Conservation (phyloP, 2,888 invertebrate species). For the Agrochola macilenta region DNA sequence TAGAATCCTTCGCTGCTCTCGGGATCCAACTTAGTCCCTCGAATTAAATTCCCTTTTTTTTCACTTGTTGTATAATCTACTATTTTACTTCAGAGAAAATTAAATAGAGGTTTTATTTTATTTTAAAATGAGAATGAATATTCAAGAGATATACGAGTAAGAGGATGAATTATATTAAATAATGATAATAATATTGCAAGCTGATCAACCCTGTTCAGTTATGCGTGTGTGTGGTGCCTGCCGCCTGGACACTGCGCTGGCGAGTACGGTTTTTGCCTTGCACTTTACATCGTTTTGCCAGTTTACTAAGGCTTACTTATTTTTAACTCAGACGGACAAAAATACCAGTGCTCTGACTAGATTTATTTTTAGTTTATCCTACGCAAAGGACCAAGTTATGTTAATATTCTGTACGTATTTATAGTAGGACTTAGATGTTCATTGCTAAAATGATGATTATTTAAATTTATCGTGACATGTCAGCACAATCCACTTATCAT, state of each 20-base stretch:
- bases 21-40: too few relatives aligned
- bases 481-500: background rate
- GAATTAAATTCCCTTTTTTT: too few relatives aligned
- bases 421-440: background rate
- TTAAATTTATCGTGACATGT: background rate
- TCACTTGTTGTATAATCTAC: too few relatives aligned
- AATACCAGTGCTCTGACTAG: slow-evolving; percentile 46
- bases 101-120: background rate
- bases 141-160: background rate
- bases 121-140: background rate
- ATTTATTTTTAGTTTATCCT: slow-evolving; percentile 44
- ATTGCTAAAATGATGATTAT: background rate
- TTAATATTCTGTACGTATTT: slow-evolving; percentile 3
- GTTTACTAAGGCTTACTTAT: slow-evolving; percentile 71
- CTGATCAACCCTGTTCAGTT: slow-evolving; percentile 42
- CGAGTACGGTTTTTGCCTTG: slow-evolving; percentile 46
- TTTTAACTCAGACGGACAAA: slow-evolving; percentile 68
- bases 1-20: too few relatives aligned
- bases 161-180: background rate
- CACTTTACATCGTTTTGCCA: slow-evolving; percentile 62
- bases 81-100: background rate
- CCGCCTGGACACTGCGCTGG: slow-evolving; percentile 19
- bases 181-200: slow-evolving; percentile 3
- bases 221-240: slow-evolving; percentile 27
- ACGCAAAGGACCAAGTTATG: slow-evolving; percentile 29